A percentile compares a stretch with the other conserved stretches of the same genome.
These are phyloP conservation scores for Drosophila basisetae DNA, from an alignment of 2,888 invertebrate genomes.

Conservation along the genomic window DNA sequence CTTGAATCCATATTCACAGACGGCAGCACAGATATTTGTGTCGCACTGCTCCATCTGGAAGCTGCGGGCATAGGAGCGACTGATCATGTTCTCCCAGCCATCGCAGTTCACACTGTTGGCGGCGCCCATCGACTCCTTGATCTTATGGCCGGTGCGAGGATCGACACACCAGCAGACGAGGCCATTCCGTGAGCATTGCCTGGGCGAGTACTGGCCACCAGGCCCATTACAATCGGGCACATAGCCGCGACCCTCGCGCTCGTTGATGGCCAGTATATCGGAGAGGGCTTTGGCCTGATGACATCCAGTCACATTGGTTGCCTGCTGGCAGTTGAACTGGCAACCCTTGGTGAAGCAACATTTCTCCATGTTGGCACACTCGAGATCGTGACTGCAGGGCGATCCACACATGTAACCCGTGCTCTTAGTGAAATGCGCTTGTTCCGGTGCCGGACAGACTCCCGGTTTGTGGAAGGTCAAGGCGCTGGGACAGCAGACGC, in stretches of 20 bases:
- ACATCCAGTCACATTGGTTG: slow-evolving; percentile 91
- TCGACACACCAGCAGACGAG: slow-evolving; percentile 96
- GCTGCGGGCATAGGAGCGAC: slow-evolving; percentile 86
- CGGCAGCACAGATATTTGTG: slow-evolving; percentile 91
- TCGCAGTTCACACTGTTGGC: slow-evolving; percentile 89
- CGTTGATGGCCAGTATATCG: slow-evolving; percentile 91
- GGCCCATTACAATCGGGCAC: slow-evolving; percentile 91
- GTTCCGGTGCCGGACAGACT: slow-evolving; percentile 88
- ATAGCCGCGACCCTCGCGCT: slow-evolving; percentile 93
- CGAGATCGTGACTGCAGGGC: slow-evolving; percentile 91
- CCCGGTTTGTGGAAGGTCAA: slow-evolving; percentile 92
- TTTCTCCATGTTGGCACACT: slow-evolving; percentile 93
- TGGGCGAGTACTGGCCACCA: slow-evolving; percentile 90
- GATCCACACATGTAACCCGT: slow-evolving; percentile 87
- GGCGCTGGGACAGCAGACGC: slow-evolving; percentile 94
- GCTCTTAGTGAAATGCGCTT: slow-evolving; percentile 83
- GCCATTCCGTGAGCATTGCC: slow-evolving; percentile 93
- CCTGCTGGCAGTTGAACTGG: slow-evolving; percentile 90
- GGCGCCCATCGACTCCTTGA: slow-evolving; percentile 92
- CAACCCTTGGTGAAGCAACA: slow-evolving; percentile 92
- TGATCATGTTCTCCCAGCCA: slow-evolving; percentile 84
- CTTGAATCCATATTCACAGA: slow-evolving; percentile 94
- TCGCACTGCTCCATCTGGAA: slow-evolving; percentile 87
- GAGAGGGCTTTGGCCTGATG: slow-evolving; percentile 92
- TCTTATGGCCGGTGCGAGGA: slow-evolving; percentile 89